These are phyloP conservation scores for Reticulitermes speratus DNA, from an alignment of 1,140 invertebrate genomes.

Conservation along the genomic window DNA sequence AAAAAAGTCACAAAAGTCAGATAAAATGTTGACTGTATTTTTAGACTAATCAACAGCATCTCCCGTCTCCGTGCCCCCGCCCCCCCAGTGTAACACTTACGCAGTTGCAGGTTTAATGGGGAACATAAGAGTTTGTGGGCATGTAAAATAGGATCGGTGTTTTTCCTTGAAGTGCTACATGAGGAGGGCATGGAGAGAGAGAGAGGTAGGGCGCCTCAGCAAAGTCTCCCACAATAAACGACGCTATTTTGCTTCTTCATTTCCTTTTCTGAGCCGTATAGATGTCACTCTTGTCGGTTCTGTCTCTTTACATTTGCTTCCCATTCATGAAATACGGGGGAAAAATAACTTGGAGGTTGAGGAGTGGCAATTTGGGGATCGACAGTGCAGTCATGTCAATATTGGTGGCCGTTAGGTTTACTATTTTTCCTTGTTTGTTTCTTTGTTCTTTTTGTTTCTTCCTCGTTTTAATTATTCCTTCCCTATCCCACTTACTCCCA, in stretches of 20 bases:
- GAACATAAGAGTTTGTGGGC: conserved; percentile 19
- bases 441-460: neutral
- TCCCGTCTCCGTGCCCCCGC: neutral
- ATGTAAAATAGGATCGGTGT: neutral
- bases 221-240: conserved; percentile 14
- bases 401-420: neutral
- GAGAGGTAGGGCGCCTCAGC: neutral
- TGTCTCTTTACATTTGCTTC: neutral
- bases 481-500: too few relatives aligned
- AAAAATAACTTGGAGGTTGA: neutral
- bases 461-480: too few relatives aligned
- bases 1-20: neutral
- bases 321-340: neutral
- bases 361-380: neutral
- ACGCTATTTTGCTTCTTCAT: conserved; percentile 27
- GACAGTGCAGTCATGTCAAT: neutral
- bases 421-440: neutral
- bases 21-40: neutral
- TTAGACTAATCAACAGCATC: neutral
- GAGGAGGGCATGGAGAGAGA: neutral
- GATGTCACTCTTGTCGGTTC: conserved; percentile 22
- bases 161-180: neutral
- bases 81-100: neutral
- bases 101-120: conserved; percentile 20
- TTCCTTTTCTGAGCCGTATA: conserved; percentile 27